A percentile compares a stretch with the other conserved stretches of the same genome.
Conservation (phyloP, 2,113 vertebrate genomes). For the Meriones unguiculatus region DNA sequence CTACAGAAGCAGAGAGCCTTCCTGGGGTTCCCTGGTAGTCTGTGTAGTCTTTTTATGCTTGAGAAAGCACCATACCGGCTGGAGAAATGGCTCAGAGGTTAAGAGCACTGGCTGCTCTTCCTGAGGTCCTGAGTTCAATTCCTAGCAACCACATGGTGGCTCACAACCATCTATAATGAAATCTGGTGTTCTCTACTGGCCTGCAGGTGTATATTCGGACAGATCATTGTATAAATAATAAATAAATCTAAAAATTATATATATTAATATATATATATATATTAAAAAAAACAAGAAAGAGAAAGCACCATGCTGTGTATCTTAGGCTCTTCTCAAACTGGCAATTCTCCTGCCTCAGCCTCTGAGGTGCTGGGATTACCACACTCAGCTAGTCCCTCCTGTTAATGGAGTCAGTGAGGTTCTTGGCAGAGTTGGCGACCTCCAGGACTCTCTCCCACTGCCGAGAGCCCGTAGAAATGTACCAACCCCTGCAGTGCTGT, state of each 20-base stretch:
- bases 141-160: too few species aligned
- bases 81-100: too few species aligned
- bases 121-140: too few species aligned
- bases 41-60: background rate
- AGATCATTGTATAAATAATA: too few species aligned
- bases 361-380: background rate
- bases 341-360: background rate
- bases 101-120: too few species aligned
- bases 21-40: background rate
- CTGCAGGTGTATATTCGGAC: too few species aligned
- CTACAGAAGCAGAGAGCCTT: background rate
- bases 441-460: slow-evolving; percentile 92
- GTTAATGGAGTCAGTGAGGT: background rate
- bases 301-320: background rate
- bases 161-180: too few species aligned
- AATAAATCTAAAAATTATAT: too few species aligned
- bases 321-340: background rate
- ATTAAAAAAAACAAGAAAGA: too few species aligned
- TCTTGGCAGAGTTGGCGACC: slow-evolving; percentile 86
- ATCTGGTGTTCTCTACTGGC: too few species aligned
- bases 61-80: too few species aligned
- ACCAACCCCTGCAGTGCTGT: slow-evolving; percentile 84
- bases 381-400: background rate
- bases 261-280: too few species aligned
- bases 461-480: slow-evolving; percentile 89